phyloP scores from a whole-genome alignment of 2,888 invertebrate genomes.

The Amorpha juglandis region DNA sequence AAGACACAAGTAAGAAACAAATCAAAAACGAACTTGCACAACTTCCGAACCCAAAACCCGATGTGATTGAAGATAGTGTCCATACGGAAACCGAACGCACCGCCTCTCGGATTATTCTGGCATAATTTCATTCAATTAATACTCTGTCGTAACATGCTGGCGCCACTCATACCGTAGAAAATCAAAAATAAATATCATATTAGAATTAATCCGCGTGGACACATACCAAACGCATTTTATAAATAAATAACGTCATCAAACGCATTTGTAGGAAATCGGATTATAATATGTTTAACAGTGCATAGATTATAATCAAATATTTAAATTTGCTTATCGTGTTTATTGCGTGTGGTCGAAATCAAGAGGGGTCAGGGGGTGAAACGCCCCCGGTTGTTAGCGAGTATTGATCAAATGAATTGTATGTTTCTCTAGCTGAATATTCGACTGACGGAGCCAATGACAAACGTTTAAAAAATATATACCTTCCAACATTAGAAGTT shows the following conservation, averaged over 20 bases:
- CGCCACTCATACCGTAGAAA: constrained; percentile 23
- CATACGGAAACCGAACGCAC: neutral
- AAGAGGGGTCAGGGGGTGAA: neutral
- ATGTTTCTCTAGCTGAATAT: neutral
- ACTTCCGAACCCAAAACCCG: neutral
- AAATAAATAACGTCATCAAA: constrained; percentile 26
- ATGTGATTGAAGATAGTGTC: constrained; percentile 10
- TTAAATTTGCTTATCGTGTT: constrained; percentile 57
- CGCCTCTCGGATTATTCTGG: constrained; percentile 15
- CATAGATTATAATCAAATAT: constrained; percentile 76
- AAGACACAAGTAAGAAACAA: neutral
- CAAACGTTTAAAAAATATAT: too few relatives aligned
- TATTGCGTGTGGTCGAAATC: constrained; percentile 7
- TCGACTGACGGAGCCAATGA: neutral
- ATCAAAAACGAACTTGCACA: constrained; percentile 1
- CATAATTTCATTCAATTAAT: constrained; percentile 24
- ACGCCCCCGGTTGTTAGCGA: neutral
- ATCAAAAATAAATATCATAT: constrained; percentile 20
- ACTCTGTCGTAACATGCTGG: constrained; percentile 21
- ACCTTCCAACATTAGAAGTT: neutral
- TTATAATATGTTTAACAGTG: constrained; percentile 43
- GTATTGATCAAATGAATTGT: constrained; percentile 2
- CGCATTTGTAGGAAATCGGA: constrained; percentile 40
- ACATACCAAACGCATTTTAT: constrained; percentile 10
- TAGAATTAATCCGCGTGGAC: constrained; percentile 16